Evolutionary conservation across 2,888 invertebrate species (phyloP).

Genomic region (Anarsia innoxiella): DNA sequence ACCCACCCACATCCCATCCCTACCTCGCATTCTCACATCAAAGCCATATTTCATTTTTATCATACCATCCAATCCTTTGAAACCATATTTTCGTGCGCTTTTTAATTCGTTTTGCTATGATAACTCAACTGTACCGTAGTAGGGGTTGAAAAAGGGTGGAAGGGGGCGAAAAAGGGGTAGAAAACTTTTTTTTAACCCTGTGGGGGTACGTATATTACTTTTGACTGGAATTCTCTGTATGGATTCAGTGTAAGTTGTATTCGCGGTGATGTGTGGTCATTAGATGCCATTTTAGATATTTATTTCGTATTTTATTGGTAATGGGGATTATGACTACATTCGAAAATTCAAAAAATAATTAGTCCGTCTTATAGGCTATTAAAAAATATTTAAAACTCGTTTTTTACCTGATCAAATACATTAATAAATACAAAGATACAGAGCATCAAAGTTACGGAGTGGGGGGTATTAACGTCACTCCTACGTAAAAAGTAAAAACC

Average conservation of each 20-base stretch:
- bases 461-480: too few relatives aligned
- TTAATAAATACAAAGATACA: too few relatives aligned
- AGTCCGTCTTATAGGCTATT: too few relatives aligned
- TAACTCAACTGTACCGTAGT: conserved; percentile 33
- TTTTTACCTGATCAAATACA: too few relatives aligned
- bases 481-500: too few relatives aligned
- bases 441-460: too few relatives aligned
- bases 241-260: conserved; percentile 34
- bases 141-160: too few relatives aligned
- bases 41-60: conserved; percentile 66
- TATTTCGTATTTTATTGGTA: too few relatives aligned
- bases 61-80: conserved; percentile 69
- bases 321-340: too few relatives aligned
- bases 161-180: too few relatives aligned
- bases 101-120: conserved; percentile 71
- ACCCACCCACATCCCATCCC: conserved; percentile 17
- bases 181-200: conserved; percentile 40
- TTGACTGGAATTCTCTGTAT: conserved; percentile 34
- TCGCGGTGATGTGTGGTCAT: conserved; percentile 3
- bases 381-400: too few relatives aligned
- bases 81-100: conserved; percentile 53
- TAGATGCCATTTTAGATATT: background rate
- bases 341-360: too few relatives aligned
- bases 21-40: conserved; percentile 35
- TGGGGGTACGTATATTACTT: conserved; percentile 56